Conservation (phyloP, 2,113 vertebrate genomes). For the Halcyon senegalensis region DNA sequence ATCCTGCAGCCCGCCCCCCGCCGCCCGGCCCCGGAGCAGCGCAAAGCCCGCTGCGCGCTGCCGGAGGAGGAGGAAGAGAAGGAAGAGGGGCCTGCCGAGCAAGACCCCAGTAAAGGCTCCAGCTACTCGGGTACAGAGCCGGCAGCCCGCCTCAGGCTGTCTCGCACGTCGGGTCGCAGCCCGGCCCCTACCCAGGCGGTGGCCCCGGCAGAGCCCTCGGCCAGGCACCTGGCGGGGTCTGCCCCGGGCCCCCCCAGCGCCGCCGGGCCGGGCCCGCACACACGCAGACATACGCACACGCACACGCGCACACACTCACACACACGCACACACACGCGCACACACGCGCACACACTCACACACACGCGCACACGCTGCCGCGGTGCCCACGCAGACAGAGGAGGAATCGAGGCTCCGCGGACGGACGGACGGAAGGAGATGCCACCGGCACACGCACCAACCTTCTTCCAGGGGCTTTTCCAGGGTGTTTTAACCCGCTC, state of each 20-base stretch:
- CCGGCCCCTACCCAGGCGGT: not conserved
- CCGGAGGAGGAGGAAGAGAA: constrained; percentile 5
- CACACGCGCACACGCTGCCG: not conserved
- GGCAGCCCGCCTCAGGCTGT: not conserved
- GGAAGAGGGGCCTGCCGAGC: not conserved
- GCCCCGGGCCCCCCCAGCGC: not conserved
- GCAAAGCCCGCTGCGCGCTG: not conserved
- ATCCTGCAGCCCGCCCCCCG: constrained; percentile 29
- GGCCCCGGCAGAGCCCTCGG: not conserved
- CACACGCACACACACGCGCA: not conserved
- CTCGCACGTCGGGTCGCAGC: not conserved
- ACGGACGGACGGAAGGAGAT: not conserved
- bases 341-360: not conserved
- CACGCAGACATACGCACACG: not conserved
- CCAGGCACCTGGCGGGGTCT: not conserved
- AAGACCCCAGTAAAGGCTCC: not conserved
- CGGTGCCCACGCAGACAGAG: not conserved
- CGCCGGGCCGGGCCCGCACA: not conserved
- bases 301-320: too few relatives aligned
- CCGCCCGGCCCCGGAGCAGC: not conserved
- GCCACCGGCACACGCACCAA: not conserved
- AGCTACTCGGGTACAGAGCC: constrained; percentile 30
- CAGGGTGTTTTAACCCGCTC: not conserved
- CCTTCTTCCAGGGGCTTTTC: not conserved
- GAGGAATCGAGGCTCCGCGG: not conserved